These are phyloP conservation scores for Erythrolamprus reginae DNA, from an alignment of 2,113 vertebrate genomes.

Conservation along the genomic window DNA sequence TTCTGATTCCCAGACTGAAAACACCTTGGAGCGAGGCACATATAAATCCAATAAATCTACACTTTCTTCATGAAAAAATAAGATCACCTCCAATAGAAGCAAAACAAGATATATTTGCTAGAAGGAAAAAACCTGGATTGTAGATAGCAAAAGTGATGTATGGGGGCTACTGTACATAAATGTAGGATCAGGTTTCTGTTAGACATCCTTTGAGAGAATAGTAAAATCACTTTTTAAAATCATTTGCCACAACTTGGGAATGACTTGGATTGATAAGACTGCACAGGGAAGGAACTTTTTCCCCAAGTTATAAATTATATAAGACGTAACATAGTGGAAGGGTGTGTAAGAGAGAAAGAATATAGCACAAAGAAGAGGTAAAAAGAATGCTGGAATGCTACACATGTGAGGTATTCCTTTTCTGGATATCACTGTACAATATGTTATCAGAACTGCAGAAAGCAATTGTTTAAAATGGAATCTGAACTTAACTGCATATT, in stretches of 20 bases:
- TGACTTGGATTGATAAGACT: background rate
- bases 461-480: constrained; percentile 3
- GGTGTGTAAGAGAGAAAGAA: background rate
- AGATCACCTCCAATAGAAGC: background rate
- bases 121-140: background rate
- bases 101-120: background rate
- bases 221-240: background rate
- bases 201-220: background rate
- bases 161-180: background rate
- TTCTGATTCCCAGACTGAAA: background rate
- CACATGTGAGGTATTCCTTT: background rate
- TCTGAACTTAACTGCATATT: background rate
- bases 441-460: background rate
- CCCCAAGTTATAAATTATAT: no score
- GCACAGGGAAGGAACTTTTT: background rate
- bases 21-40: no score
- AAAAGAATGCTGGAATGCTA: background rate
- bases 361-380: background rate
- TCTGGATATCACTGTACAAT: background rate
- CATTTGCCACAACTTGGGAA: background rate
- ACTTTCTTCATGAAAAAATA: background rate
- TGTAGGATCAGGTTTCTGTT: background rate
- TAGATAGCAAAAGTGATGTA: background rate
- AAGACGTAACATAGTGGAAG: background rate
- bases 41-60: no score